Evolutionary conservation across 2,888 invertebrate species (phyloP).

Genomic region (Sisyra nigra): DNA sequence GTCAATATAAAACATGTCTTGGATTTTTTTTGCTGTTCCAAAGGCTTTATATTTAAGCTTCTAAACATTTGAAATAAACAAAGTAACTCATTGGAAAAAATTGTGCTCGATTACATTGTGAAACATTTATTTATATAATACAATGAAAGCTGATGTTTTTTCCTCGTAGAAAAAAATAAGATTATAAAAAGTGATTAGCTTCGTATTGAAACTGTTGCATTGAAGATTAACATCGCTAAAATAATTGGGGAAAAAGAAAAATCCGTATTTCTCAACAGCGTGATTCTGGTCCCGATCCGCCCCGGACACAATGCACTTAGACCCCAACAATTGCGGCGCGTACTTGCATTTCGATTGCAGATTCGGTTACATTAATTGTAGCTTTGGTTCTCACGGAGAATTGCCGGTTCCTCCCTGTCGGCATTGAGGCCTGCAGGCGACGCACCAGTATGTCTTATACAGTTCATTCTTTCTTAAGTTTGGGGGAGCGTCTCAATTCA

Average conservation of each 20-base stretch:
- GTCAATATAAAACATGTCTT: no score
- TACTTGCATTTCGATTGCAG: conserved; percentile 21
- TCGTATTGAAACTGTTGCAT: no score
- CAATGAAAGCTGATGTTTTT: no score
- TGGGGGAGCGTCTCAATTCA: conserved; percentile 6
- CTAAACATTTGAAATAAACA: no score
- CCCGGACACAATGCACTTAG: no score
- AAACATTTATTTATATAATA: no score
- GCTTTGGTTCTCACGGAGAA: conserved; percentile 24
- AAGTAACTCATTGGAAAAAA: no score
- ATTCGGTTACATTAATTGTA: conserved; percentile 27
- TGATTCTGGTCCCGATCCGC: neutral
- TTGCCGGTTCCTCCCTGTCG: conserved; percentile 16
- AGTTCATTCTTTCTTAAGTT: conserved; percentile 8
- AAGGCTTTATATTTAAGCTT: no score
- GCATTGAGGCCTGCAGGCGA: conserved; percentile 22
- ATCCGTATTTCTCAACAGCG: conserved; percentile 2
- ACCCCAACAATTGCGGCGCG: conserved; percentile 1
- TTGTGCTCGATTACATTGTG: no score
- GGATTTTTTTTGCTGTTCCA: no score
- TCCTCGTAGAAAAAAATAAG: no score
- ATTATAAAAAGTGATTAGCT: no score
- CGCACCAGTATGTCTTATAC: conserved; percentile 14
- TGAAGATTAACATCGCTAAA: neutral
- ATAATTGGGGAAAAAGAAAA: neutral